Percentiles rank a stretch among this genome's conserved stretches.
These are phyloP conservation scores for Halocynthia roretzi DNA, from an alignment of 23 tunicate genomes.

Conservation along the genomic window DNA sequence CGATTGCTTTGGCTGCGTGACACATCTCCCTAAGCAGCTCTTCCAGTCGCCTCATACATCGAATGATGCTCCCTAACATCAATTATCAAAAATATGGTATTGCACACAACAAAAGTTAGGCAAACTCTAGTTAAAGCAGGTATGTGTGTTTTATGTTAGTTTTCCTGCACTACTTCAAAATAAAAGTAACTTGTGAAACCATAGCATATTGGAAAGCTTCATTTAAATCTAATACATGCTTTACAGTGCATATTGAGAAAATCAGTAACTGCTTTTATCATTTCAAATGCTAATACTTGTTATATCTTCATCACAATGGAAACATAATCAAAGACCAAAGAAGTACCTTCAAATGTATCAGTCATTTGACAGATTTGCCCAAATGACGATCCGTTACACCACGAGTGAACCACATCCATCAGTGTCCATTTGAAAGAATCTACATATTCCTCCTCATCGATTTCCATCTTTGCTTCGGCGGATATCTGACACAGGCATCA, in stretches of 20 bases:
- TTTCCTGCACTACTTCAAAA: too few species aligned
- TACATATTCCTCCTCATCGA: conserved; percentile 84
- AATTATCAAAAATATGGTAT: background rate
- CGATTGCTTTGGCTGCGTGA: conserved; percentile 95
- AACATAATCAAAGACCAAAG: background rate
- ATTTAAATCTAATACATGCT: too few species aligned
- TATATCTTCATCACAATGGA: background rate
- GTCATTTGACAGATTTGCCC: conserved; percentile 61
- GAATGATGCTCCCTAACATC: conserved; percentile 70
- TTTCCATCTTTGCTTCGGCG: conserved; percentile 47
- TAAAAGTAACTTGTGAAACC: too few species aligned
- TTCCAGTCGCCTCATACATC: conserved; percentile 85
- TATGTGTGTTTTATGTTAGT: too few species aligned
- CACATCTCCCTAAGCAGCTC: conserved; percentile 95
- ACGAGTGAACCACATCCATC: conserved; percentile 86
- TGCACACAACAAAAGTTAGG: too few species aligned
- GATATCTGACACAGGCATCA: conserved; percentile 36
- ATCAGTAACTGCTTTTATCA: background rate
- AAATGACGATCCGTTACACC: conserved; percentile 69
- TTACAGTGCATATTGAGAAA: too few species aligned
- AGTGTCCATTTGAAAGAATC: conserved; percentile 66
- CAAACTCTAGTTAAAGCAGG: too few species aligned
- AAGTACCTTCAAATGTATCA: conserved; percentile 74
- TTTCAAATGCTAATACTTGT: background rate
- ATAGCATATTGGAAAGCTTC: too few species aligned